A percentile compares a stretch with the other conserved stretches of the same genome.
phyloP scores from a whole-genome alignment of 2,113 vertebrate species.

The Dolichallabes microphthalmus region DNA sequence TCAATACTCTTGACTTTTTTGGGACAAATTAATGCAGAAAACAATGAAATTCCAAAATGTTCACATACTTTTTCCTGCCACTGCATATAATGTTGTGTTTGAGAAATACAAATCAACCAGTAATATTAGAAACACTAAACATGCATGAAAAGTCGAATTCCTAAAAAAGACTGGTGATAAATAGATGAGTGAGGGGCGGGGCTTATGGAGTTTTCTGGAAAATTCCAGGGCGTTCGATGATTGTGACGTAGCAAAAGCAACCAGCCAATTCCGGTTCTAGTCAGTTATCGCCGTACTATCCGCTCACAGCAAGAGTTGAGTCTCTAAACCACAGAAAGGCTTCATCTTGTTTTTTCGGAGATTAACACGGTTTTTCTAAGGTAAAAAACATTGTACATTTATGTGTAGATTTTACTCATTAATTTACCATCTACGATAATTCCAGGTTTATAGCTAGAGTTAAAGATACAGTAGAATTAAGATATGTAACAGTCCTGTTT shows the following conservation, averaged over 20 bases:
- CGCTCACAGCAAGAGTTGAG: neutral
- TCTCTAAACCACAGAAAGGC: too few species aligned
- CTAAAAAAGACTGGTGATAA: neutral
- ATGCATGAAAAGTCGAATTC: neutral
- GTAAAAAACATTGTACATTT: neutral
- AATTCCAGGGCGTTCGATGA: neutral
- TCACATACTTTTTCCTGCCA: too few species aligned
- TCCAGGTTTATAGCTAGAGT: too few species aligned
- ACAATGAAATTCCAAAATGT: too few species aligned
- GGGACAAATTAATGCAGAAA: too few species aligned
- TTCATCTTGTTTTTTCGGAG: too few species aligned
- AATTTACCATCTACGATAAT: neutral
- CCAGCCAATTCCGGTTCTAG: neutral
- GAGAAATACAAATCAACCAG: neutral
- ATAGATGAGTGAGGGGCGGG: neutral
- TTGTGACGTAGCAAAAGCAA: neutral
- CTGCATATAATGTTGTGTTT: too few species aligned
- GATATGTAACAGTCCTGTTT: too few species aligned
- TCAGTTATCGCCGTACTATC: too few species aligned
- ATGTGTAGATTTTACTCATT: neutral
- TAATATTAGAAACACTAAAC: neutral
- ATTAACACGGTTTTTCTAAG: neutral
- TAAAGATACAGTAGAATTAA: too few species aligned
- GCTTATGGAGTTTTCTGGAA: constrained; percentile 15
- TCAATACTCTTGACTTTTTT: too few species aligned